These are phyloP conservation scores for Salpingus planirostris DNA, from an alignment of 2,888 invertebrate genomes.

Conservation along the genomic window DNA sequence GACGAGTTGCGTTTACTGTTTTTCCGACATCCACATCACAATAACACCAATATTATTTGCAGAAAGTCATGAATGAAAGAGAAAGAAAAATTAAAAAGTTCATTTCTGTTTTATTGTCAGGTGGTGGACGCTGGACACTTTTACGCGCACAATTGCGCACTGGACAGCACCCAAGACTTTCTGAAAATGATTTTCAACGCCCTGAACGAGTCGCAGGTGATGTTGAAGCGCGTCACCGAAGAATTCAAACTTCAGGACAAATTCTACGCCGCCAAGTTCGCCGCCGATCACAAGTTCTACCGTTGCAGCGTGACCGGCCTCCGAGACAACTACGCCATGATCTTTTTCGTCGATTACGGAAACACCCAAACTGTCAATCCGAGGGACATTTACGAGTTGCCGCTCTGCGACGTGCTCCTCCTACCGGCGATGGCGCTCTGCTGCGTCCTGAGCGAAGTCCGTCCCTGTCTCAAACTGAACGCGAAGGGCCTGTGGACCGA, in stretches of 20 bases:
- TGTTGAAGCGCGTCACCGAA: slow-evolving; percentile 26
- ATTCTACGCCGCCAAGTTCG: slow-evolving; percentile 51
- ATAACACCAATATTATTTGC: too few species aligned
- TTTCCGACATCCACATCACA: too few species aligned
- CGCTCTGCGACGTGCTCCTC: slow-evolving; percentile 19
- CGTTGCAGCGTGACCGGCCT: slow-evolving; percentile 46
- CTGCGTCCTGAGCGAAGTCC: slow-evolving; percentile 60
- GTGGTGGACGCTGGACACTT: slow-evolving; percentile 56
- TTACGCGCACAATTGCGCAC: slow-evolving; percentile 55
- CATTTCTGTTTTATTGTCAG: too few species aligned
- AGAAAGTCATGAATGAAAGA: too few species aligned
- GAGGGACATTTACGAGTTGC: slow-evolving; percentile 43
- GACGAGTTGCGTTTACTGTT: too few species aligned
- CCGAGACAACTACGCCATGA: slow-evolving; percentile 9
- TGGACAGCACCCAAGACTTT: slow-evolving; percentile 34
- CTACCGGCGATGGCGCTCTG: slow-evolving; percentile 59
- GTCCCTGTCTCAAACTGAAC: slow-evolving; percentile 55
- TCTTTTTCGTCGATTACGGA: slow-evolving; percentile 74
- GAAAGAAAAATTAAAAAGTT: too few species aligned
- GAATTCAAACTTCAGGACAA: slow-evolving; percentile 28
- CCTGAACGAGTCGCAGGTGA: slow-evolving; percentile 33
- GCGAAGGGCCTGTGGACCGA: slow-evolving; percentile 54
- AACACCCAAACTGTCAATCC: slow-evolving; percentile 44
- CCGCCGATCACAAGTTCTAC: slow-evolving; percentile 42
- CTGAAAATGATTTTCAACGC: slow-evolving; percentile 33